Conservation (phyloP, 1,140 invertebrate species). For the Diabrotica virgifera region DNA sequence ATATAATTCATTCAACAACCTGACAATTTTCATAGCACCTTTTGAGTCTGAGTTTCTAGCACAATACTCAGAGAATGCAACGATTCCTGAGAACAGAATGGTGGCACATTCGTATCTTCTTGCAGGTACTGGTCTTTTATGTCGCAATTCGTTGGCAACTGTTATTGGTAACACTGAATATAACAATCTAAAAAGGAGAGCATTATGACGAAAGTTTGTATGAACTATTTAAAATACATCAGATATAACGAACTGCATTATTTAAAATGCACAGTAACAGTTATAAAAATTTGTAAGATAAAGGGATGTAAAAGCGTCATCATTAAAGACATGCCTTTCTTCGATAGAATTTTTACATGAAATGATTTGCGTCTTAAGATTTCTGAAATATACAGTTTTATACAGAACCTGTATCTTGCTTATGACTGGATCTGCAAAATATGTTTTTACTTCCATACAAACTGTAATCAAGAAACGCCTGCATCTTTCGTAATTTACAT, state of each 20-base stretch:
- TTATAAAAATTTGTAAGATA: neutral
- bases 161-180: conserved; percentile 92
- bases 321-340: neutral
- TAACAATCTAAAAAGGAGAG: conserved; percentile 56
- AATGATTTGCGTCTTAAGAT: too few relatives aligned
- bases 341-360: too few relatives aligned
- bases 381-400: too few relatives aligned
- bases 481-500: too few relatives aligned
- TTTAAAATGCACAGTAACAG: neutral
- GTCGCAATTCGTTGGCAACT: conserved; percentile 89
- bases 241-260: neutral
- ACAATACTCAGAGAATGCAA: conserved; percentile 85
- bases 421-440: too few relatives aligned
- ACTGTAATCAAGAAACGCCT: too few relatives aligned
- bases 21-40: conserved; percentile 90
- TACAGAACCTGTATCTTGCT: too few relatives aligned
- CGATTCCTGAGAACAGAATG: conserved; percentile 90
- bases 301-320: neutral
- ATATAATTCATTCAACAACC: conserved; percentile 87
- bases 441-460: too few relatives aligned
- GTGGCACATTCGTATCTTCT: conserved; percentile 86
- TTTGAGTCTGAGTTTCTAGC: conserved; percentile 79
- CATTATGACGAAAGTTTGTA: neutral
- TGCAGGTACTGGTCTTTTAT: conserved; percentile 83
- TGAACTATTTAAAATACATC: neutral